Conservation (phyloP, 2,113 vertebrate species). For the Cinclus cinclus region DNA sequence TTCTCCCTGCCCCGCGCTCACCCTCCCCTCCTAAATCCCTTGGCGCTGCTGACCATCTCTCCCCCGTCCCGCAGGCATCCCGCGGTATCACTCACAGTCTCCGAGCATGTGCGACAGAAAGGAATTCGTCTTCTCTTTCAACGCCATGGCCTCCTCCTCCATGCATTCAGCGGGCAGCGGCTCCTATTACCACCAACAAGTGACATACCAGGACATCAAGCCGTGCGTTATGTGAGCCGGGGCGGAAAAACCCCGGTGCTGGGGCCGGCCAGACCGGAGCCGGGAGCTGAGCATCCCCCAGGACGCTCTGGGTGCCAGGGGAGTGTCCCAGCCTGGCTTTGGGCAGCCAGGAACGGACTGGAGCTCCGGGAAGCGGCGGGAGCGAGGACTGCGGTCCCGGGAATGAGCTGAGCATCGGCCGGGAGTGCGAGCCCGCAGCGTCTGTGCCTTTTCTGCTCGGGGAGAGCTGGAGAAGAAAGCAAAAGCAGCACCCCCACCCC, state of each 20-base stretch:
- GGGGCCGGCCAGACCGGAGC: not conserved
- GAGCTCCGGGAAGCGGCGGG: not conserved
- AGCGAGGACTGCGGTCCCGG: not conserved
- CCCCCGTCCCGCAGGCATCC: conserved; percentile 82
- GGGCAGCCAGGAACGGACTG: not conserved
- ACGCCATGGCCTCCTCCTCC: conserved; percentile 95
- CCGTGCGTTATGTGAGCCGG: conserved; percentile 94
- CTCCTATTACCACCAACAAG: conserved; percentile 97
- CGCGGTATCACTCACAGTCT: conserved; percentile 95
- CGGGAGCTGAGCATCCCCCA: not conserved
- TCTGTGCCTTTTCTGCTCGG: conserved; percentile 25
- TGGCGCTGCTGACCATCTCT: not conserved
- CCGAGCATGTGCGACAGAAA: conserved; percentile 98
- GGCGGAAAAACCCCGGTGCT: not conserved
- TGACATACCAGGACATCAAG: conserved; percentile 99
- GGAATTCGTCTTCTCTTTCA: conserved; percentile 99
- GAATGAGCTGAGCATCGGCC: conserved; percentile 17
- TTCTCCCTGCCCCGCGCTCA: not conserved
- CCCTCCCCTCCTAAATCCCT: not conserved
- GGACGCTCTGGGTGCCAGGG: not conserved
- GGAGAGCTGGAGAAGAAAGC: not conserved
- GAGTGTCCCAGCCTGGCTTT: not conserved
- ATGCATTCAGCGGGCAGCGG: conserved; percentile 89
- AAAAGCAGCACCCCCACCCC: not conserved
- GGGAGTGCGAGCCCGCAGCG: not conserved